Percentiles rank a stretch among this genome's conserved stretches.
Evolutionary conservation across 92 coral and sea anemone genomes (phyloP).

Genomic region (Palythoa grandiflora): DNA sequence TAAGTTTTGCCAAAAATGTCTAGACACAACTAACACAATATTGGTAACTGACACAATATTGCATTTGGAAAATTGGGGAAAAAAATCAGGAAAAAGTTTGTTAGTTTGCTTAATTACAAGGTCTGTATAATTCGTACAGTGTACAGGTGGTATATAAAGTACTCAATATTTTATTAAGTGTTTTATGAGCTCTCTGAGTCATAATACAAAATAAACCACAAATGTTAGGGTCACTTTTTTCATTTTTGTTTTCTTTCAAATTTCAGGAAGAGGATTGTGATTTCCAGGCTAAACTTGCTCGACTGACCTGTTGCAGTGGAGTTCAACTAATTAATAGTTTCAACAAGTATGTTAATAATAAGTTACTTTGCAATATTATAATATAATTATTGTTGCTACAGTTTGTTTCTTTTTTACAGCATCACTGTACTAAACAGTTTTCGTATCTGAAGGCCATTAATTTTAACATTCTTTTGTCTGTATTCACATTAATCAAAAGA

Average conservation of each 20-base stretch:
- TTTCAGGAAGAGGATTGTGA: slow-evolving; percentile 90
- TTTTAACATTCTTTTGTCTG: too few species aligned
- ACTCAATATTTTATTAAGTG: neutral
- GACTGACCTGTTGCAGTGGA: slow-evolving; percentile 83
- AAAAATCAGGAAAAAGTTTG: too few species aligned
- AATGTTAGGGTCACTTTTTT: neutral
- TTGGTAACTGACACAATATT: too few species aligned
- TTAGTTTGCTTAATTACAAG: too few species aligned
- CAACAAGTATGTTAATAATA: slow-evolving; percentile 75
- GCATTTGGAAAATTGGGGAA: too few species aligned
- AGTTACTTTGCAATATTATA: neutral
- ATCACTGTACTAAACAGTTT: too few species aligned
- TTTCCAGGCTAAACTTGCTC: slow-evolving; percentile 90
- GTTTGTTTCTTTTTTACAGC: neutral
- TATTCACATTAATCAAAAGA: too few species aligned
- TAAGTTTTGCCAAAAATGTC: too few species aligned
- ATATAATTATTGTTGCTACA: neutral
- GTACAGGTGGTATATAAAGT: neutral
- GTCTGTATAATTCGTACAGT: neutral
- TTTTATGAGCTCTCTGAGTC: neutral
- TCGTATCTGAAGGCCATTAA: too few species aligned
- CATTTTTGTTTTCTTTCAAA: neutral
- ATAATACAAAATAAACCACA: neutral
- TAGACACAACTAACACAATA: too few species aligned
- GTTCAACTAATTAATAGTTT: slow-evolving; percentile 85